These are phyloP conservation scores for Vidua macroura DNA, from an alignment of 2,113 vertebrate genomes.

Conservation along the genomic window DNA sequence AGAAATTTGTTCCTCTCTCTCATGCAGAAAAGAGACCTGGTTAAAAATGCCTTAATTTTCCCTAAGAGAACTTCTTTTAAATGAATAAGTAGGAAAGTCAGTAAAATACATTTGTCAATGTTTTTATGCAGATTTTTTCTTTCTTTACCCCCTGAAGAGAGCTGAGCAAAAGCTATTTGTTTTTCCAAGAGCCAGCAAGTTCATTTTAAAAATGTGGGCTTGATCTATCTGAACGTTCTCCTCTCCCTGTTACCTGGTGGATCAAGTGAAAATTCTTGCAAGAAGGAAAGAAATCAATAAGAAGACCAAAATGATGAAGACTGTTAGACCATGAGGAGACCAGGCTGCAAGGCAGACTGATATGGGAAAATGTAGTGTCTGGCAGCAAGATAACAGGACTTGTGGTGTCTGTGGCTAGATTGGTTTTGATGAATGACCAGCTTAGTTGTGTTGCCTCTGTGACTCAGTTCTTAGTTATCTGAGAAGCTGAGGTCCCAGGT, in stretches of 20 bases:
- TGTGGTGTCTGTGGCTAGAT: constrained; percentile 45
- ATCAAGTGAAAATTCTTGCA: not conserved
- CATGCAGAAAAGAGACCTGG: not conserved
- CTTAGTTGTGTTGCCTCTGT: constrained; percentile 54
- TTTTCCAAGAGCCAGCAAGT: not conserved
- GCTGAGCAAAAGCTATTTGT: not conserved
- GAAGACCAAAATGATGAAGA: not conserved
- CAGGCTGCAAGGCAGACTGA: constrained; percentile 39
- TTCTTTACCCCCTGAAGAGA: not conserved
- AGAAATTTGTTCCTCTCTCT: not conserved
- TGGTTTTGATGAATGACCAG: constrained; percentile 69
- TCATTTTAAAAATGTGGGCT: not conserved
- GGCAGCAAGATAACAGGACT: constrained; percentile 53
- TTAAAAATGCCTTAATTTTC: not conserved
- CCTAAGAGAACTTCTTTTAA: not conserved
- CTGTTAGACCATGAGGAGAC: not conserved
- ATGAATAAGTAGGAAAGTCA: not conserved
- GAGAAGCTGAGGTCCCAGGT: not conserved
- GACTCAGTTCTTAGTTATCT: constrained; percentile 57
- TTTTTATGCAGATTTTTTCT: not conserved
- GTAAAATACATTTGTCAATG: not conserved
- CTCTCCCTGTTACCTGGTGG: not conserved
- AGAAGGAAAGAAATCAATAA: constrained; percentile 8
- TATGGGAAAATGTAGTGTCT: constrained; percentile 66
- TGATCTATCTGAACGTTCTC: not conserved